These are phyloP conservation scores for Cacoxenus indagator DNA, from an alignment of 2,888 invertebrate genomes.

Conservation along the genomic window DNA sequence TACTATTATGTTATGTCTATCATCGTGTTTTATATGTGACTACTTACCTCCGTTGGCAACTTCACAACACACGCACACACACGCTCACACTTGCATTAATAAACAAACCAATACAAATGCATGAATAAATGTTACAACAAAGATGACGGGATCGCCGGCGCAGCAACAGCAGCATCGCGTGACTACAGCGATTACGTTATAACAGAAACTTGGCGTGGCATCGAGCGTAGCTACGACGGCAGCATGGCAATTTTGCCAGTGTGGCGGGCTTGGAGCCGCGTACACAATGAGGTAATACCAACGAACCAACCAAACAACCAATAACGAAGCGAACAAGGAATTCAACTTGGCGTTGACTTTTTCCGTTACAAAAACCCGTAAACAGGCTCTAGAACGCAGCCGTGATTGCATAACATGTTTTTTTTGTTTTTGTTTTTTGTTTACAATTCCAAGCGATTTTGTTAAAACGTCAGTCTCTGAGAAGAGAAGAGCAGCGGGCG, in stretches of 20 bases:
- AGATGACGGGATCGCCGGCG: conserved; percentile 61
- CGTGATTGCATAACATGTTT: conserved; percentile 61
- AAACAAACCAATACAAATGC: conserved; percentile 30
- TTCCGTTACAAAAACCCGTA: background rate
- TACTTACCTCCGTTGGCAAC: conserved; percentile 36
- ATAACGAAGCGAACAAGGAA: background rate
- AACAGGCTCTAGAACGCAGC: conserved; percentile 24
- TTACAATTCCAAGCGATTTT: background rate
- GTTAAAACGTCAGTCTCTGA: background rate
- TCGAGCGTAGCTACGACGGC: conserved; percentile 75
- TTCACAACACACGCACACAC: conserved; percentile 20
- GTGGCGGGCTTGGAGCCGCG: conserved; percentile 85
- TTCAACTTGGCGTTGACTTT: background rate
- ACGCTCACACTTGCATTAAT: conserved; percentile 5
- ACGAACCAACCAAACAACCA: conserved; percentile 21
- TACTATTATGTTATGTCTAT: conserved; percentile 29
- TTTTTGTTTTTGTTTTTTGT: conserved; percentile 32
- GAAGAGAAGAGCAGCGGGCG: background rate
- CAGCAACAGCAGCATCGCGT: conserved; percentile 67
- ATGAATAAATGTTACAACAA: conserved; percentile 30
- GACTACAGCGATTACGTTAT: conserved; percentile 76
- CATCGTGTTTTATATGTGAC: conserved; percentile 24
- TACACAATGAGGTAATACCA: conserved; percentile 75
- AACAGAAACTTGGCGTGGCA: conserved; percentile 83
- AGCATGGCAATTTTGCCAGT: conserved; percentile 83